These are phyloP conservation scores for Steinernema hermaphroditum DNA, from an alignment of 2,888 invertebrate genomes.

Conservation along the genomic window DNA sequence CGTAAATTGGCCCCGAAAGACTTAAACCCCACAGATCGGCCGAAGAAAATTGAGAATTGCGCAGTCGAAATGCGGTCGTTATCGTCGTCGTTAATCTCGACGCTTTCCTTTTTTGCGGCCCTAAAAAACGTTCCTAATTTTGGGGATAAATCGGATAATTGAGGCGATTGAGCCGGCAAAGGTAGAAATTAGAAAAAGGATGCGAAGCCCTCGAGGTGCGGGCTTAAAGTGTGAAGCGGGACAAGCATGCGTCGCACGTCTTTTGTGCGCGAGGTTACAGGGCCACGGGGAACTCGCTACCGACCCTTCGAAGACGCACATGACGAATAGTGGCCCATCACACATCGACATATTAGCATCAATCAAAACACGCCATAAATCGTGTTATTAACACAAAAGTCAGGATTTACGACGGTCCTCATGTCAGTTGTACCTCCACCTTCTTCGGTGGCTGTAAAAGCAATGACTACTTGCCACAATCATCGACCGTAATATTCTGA, in stretches of 20 bases:
- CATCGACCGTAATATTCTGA: background rate
- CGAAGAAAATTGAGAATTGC: slow-evolving; percentile 23
- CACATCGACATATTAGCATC: slow-evolving; percentile 24
- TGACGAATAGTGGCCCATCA: background rate
- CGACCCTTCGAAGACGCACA: background rate
- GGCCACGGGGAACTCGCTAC: background rate
- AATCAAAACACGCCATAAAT: slow-evolving; percentile 30
- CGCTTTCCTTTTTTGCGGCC: slow-evolving; percentile 16
- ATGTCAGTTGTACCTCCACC: background rate
- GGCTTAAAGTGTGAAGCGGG: background rate
- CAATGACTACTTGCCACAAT: background rate
- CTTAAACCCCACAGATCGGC: background rate
- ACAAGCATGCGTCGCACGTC: background rate
- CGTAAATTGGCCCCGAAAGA: background rate
- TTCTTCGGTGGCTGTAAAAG: background rate
- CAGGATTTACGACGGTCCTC: background rate
- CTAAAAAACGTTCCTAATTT: background rate
- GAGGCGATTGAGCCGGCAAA: background rate
- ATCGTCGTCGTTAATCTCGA: slow-evolving; percentile 31
- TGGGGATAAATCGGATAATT: background rate
- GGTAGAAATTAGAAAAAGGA: background rate
- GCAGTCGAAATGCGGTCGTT: slow-evolving; percentile 26
- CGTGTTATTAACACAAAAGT: slow-evolving; percentile 29
- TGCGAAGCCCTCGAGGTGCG: background rate
- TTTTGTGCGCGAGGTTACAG: background rate